A percentile compares a stretch with the other conserved stretches of the same genome.
phyloP scores from a whole-genome alignment of 1,140 invertebrate species.

The Penaeus vannamei region DNA sequence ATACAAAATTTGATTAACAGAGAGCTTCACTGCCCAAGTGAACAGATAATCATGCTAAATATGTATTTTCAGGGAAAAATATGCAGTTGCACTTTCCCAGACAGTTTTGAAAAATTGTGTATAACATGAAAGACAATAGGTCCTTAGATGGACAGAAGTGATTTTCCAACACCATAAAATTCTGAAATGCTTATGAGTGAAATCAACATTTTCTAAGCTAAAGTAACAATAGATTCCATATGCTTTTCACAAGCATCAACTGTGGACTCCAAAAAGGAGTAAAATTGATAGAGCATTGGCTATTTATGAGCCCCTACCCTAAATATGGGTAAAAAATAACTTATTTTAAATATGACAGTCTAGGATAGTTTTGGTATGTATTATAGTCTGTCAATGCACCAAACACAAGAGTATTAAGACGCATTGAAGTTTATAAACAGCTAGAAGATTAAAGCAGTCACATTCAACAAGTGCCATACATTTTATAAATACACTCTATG shows the following conservation, averaged over 20 bases:
- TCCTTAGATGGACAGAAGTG: conserved; percentile 64
- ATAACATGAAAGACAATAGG: conserved; percentile 60
- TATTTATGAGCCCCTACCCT: too few species aligned
- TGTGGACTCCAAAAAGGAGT: too few species aligned
- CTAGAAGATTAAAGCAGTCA: too few species aligned
- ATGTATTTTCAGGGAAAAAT: conserved; percentile 23
- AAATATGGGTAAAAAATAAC: too few species aligned
- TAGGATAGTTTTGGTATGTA: too few species aligned
- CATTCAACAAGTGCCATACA: too few species aligned
- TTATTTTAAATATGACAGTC: too few species aligned
- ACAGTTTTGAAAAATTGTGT: conserved; percentile 44
- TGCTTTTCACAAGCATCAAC: conserved; percentile 32
- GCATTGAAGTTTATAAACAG: too few species aligned
- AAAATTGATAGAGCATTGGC: too few species aligned
- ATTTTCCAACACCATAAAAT: conserved; percentile 61
- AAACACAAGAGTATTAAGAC: too few species aligned
- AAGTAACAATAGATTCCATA: conserved; percentile 51
- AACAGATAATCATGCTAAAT: conserved; percentile 51
- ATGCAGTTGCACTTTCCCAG: conserved; percentile 45
- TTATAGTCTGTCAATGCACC: too few species aligned
- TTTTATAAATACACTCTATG: too few species aligned
- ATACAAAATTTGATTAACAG: conserved; percentile 59
- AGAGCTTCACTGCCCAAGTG: conserved; percentile 42
- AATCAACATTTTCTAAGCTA: conserved; percentile 54
- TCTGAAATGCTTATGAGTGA: conserved; percentile 28